Conservation (phyloP, 1,140 invertebrate genomes). For the Drosophila parabipectinata region DNA sequence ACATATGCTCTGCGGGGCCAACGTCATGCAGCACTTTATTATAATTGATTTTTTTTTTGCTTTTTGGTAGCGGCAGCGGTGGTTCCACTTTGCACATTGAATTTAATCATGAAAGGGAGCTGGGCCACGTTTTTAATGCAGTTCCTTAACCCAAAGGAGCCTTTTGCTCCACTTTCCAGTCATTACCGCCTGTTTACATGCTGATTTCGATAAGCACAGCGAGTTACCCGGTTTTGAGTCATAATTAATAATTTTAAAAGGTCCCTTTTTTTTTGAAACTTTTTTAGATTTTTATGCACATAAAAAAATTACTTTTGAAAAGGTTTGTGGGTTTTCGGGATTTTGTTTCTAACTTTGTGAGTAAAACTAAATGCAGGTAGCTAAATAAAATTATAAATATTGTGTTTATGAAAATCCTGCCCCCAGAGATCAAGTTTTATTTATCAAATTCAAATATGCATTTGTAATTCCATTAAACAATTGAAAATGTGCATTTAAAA, state of each 20-base stretch:
- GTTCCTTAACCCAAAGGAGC: slow-evolving; percentile 14
- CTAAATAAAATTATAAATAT: not conserved
- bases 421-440: not conserved
- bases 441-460: not conserved
- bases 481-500: not conserved
- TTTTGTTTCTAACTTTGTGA: not conserved
- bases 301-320: not conserved
- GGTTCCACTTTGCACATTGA: slow-evolving; percentile 16
- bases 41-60: slow-evolving; percentile 33
- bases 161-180: slow-evolving; percentile 3
- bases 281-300: not conserved
- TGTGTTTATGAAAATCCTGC: no score
- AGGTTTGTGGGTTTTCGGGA: no score
- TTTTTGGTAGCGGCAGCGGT: not conserved
- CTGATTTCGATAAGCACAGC: slow-evolving; percentile 36
- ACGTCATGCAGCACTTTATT: slow-evolving; percentile 30
- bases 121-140: not conserved
- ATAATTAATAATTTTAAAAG: slow-evolving; percentile 44
- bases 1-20: slow-evolving; percentile 26
- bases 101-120: slow-evolving; percentile 17
- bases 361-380: not conserved
- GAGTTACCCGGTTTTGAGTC: not conserved
- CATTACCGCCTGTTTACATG: slow-evolving; percentile 44
- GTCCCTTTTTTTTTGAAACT: not conserved
- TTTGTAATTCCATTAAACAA: not conserved